A percentile compares a stretch with the other conserved stretches of the same genome.
phyloP scores from a whole-genome alignment of 1,140 invertebrate species.

The Aphidius ervi region DNA sequence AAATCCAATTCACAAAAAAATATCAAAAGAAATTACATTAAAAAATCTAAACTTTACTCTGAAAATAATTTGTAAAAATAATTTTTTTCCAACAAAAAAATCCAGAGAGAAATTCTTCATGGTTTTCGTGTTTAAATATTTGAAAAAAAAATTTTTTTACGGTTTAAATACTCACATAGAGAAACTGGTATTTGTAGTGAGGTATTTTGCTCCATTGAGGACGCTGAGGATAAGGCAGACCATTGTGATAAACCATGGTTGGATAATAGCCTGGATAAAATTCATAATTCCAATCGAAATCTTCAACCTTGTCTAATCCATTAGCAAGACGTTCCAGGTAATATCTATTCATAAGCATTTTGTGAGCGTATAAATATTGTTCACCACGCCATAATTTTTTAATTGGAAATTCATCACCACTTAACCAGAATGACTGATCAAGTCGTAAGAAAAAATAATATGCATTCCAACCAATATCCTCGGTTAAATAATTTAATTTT shows the following conservation, averaged over 20 bases:
- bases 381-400: conserved; percentile 30
- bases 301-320: conserved; percentile 34
- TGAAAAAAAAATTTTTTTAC: no score
- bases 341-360: conserved; percentile 40
- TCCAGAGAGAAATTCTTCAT: background rate
- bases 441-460: conserved; percentile 59
- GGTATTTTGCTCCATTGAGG: conserved; percentile 31
- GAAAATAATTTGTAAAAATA: no score
- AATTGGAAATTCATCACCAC: conserved; percentile 37
- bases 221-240: conserved; percentile 35
- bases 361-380: conserved; percentile 40
- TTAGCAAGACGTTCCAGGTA: conserved; percentile 39
- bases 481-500: conserved; percentile 61
- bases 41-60: no score
- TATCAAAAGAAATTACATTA: no score
- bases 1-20: no score
- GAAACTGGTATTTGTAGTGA: conserved; percentile 31
- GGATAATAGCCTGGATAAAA: conserved; percentile 39
- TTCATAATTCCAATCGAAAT: conserved; percentile 36
- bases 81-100: no score
- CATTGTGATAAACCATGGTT: conserved; percentile 35
- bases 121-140: conserved; percentile 12
- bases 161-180: conserved; percentile 25
- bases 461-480: conserved; percentile 65
- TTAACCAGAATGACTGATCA: conserved; percentile 54